Conservation (phyloP, 2,888 invertebrate genomes). For the Sinopyrophorus schimmeli region DNA sequence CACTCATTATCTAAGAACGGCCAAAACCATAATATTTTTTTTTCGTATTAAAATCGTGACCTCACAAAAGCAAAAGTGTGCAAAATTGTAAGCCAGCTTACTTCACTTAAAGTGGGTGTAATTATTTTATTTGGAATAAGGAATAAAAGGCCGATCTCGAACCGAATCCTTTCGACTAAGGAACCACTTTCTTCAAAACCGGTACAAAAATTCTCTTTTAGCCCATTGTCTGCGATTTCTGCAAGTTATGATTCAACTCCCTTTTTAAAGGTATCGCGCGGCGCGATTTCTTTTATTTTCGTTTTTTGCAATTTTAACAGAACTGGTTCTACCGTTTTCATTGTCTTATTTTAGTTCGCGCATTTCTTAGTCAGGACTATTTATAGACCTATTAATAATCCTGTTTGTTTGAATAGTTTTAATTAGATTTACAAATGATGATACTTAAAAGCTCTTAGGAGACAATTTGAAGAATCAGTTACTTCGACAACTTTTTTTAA, state of each 20-base stretch:
- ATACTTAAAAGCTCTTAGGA: slow-evolving; percentile 8
- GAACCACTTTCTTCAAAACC: too few species aligned
- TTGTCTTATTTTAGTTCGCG: slow-evolving; percentile 17
- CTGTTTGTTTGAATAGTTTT: slow-evolving; percentile 11
- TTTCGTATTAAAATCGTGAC: too few species aligned
- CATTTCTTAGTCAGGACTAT: slow-evolving; percentile 19
- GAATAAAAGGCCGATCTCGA: too few species aligned
- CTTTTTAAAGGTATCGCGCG: slow-evolving; percentile 7
- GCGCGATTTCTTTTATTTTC: slow-evolving; percentile 9
- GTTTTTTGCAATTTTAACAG: slow-evolving; percentile 13
- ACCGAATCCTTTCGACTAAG: too few species aligned
- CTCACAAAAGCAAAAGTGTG: too few species aligned
- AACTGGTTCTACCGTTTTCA: slow-evolving; percentile 18
- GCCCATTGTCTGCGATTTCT: slow-evolving; percentile 9
- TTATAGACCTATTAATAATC: slow-evolving; percentile 15
- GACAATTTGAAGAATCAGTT: slow-evolving; percentile 1
- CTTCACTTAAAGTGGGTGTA: too few species aligned
- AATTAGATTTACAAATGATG: slow-evolving; percentile 14
- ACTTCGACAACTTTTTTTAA: neutral
- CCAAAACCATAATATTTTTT: too few species aligned
- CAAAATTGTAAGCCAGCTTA: too few species aligned
- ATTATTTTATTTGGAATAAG: too few species aligned
- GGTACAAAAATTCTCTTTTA: too few species aligned
- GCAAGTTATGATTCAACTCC: slow-evolving; percentile 6
- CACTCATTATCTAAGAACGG: slow-evolving; percentile 2